These are phyloP conservation scores for Gadopsis bispinosus DNA, from an alignment of 2,797 vertebrate genomes.

Conservation along the genomic window DNA sequence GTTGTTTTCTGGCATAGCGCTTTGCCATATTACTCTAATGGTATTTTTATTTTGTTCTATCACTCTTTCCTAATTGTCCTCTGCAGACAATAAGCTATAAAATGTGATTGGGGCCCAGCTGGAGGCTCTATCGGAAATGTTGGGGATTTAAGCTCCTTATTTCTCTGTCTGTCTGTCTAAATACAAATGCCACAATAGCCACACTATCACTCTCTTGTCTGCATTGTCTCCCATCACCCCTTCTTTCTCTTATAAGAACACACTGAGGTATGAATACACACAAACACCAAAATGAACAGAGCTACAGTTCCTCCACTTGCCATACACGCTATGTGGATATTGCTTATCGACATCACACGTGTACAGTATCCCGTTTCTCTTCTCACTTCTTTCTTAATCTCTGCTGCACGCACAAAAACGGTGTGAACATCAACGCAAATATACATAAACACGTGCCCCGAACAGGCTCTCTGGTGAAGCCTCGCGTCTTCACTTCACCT, in stretches of 20 bases:
- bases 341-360: background rate
- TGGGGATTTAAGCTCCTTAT: constrained; percentile 33
- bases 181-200: constrained; percentile 27
- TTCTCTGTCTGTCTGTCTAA: constrained; percentile 3
- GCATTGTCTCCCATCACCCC: background rate
- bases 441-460: background rate
- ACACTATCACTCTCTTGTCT: background rate
- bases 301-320: background rate
- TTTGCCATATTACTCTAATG: constrained; percentile 24
- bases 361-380: background rate
- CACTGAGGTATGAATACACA: background rate
- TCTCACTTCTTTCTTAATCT: background rate
- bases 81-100: constrained; percentile 28
- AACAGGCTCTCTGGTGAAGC: constrained; percentile 7
- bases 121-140: constrained; percentile 7
- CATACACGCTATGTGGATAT: background rate
- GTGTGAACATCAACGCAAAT: constrained; percentile 2
- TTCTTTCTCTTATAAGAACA: background rate
- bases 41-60: constrained; percentile 50
- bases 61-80: constrained; percentile 29
- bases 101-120: constrained; percentile 33
- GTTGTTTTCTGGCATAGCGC: constrained; percentile 9
- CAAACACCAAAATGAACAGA: background rate
- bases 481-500: constrained; percentile 19
- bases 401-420: background rate